phyloP scores from a whole-genome alignment of 92 coral and sea anemone genomes.

The Parazoanthus atlanticus region DNA sequence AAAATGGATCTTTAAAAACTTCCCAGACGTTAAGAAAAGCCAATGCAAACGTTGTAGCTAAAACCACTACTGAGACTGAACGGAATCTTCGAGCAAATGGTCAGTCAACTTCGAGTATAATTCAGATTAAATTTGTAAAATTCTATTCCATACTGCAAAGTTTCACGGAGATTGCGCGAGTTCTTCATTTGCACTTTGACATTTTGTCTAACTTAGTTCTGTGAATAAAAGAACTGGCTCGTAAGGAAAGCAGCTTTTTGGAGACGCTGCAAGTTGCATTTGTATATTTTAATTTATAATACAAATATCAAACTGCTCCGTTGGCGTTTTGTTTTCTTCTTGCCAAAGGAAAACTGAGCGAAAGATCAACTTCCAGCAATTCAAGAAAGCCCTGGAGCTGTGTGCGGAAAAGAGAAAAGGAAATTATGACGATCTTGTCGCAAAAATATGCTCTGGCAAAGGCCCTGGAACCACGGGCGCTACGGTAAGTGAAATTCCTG shows the following conservation, averaged over 20 bases:
- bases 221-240: no score
- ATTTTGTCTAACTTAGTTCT: no score
- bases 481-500: conserved; percentile 45
- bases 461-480: conserved; percentile 52
- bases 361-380: conserved; percentile 50
- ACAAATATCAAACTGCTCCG: not conserved
- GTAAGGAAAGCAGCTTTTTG: not conserved
- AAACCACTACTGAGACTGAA: no score
- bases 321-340: not conserved
- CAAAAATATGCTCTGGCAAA: conserved; percentile 44
- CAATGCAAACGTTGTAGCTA: no score
- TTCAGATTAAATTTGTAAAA: no score
- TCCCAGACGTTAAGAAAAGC: no score
- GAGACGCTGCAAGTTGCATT: not conserved
- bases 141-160: no score
- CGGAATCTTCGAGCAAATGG: no score
- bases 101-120: no score
- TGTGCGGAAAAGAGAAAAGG: conserved; percentile 52
- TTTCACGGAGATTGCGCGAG: no score
- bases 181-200: no score
- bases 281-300: not conserved
- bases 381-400: conserved; percentile 46
- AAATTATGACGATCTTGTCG: conserved; percentile 28
- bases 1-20: no score
- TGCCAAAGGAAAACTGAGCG: conserved; percentile 60